These are phyloP conservation scores for Threskiornis aethiopicus DNA, from an alignment of 2,797 vertebrate genomes.

Conservation along the genomic window DNA sequence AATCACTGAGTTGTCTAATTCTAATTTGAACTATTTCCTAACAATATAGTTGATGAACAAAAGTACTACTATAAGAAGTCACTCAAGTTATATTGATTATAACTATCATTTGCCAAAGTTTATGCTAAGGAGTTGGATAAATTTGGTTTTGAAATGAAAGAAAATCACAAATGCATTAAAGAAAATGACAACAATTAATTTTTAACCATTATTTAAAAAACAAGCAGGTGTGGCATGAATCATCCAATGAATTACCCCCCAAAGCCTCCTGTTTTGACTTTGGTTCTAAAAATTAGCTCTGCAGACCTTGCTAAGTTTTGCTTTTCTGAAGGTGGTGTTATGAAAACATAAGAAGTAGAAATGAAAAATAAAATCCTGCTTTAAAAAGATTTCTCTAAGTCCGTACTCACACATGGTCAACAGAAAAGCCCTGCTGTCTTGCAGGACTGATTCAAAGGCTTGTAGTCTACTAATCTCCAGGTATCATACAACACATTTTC, in stretches of 20 bases:
- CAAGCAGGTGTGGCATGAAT: neutral
- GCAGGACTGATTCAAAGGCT: neutral
- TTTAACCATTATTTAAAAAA: neutral
- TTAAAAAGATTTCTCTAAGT: neutral
- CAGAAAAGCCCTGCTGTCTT: neutral
- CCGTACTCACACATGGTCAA: neutral
- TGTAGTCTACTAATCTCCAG: neutral
- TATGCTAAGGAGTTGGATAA: neutral
- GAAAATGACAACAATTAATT: neutral
- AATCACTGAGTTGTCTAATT: neutral
- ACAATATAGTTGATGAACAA: neutral
- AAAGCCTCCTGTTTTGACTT: neutral
- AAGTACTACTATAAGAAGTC: neutral
- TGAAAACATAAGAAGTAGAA: neutral
- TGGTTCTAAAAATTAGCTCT: neutral
- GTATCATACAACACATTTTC: accelerated
- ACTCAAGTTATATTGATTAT: neutral
- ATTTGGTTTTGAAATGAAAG: neutral
- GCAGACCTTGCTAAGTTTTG: neutral
- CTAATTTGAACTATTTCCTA: neutral
- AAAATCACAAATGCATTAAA: neutral
- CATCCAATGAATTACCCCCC: neutral
- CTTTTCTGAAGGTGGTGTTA: neutral
- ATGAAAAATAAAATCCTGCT: neutral
- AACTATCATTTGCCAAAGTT: neutral